A percentile compares a stretch with the other conserved stretches of the same genome.
These are phyloP conservation scores for Scotopteryx bipunctaria DNA, from an alignment of 2,888 invertebrate genomes.

Conservation along the genomic window DNA sequence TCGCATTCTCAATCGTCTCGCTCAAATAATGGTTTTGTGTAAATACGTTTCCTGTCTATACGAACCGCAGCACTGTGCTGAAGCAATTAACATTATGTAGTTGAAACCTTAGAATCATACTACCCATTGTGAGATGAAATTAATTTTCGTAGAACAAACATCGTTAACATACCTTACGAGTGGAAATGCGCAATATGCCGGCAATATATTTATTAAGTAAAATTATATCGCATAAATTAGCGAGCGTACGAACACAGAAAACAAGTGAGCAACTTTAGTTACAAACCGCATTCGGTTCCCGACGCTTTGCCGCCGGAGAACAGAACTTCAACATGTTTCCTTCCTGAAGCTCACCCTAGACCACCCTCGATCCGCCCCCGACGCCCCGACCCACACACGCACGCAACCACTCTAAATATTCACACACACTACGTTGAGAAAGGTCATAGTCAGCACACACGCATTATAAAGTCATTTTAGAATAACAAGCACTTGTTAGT, in stretches of 20 bases:
- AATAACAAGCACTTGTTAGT: constrained; percentile 39
- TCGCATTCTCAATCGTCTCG: not conserved
- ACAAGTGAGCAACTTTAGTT: constrained; percentile 46
- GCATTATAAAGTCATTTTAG: constrained; percentile 38
- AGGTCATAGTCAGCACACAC: constrained; percentile 42
- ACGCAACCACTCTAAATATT: constrained; percentile 33
- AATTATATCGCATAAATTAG: constrained; percentile 36
- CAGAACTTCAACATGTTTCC: constrained; percentile 85
- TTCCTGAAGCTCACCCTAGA: constrained; percentile 51
- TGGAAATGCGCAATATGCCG: constrained; percentile 11
- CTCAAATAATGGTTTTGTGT: not conserved
- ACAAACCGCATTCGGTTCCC: constrained; percentile 78
- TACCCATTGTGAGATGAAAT: not conserved
- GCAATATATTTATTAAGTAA: constrained; percentile 27
- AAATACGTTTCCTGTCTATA: not conserved
- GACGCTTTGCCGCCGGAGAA: constrained; percentile 81
- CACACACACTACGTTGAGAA: constrained; percentile 44
- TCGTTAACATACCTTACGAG: constrained; percentile 11
- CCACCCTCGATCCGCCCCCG: constrained; percentile 43
- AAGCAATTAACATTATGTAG: not conserved
- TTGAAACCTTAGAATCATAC: not conserved
- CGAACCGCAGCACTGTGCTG: not conserved
- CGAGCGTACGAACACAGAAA: constrained; percentile 32
- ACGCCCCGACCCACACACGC: constrained; percentile 44
- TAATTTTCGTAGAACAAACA: constrained; percentile 13